Base-by-base conservation (phyloP, 2,113 vertebrate genomes). In the Zosterops borbonicus region DNA sequence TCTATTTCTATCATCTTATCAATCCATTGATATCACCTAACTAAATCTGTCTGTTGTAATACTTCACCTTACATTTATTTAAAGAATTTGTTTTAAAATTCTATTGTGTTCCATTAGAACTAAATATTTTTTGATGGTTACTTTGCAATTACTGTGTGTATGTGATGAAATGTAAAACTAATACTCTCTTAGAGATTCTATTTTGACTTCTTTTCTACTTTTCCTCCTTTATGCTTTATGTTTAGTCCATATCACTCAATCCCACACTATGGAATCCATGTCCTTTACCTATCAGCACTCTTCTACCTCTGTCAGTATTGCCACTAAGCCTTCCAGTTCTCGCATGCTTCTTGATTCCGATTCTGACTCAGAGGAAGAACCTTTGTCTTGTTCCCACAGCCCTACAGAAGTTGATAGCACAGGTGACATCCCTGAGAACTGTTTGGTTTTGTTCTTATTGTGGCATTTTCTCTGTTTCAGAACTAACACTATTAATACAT, bases 251-350 rank as follows among this genome's bases (percentile, higher is more conserved):
- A 98, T 99, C 96, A 99, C 98, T 98, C 99, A 99, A 50, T 99
- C 99, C 91, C 99, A 98, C 95, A 99, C 99, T 84, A 98, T 98
- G 93, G 99, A 99, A 83, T 99, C 99, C 95, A 98, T 99, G 99
- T 99, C 99, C 83, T 99, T 99, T 98, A 99, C 98, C 97, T 99
- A 99, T 97, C 98, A 99, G 87, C 99, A 98, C 95, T 99, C 99
- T 89, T 99, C 99, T 88, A 98, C 99, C 90, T 99, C 99, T 82
- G 98, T 99, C 98, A 98, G 97, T 98, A 98, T 99, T 97, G 98
- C 98, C 97, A 99, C 99, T 94, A 98, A 99, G 97, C 99, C 99
- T 90, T 98, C 98, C 93, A 97, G 95, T 94, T 98, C 98, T 96
- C 97, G 62, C 83, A 86, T 95, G 94, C 97, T 98, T 97, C 98